Conservation (phyloP, 2,888 invertebrate genomes). For the Pristionchus exspectatus region DNA sequence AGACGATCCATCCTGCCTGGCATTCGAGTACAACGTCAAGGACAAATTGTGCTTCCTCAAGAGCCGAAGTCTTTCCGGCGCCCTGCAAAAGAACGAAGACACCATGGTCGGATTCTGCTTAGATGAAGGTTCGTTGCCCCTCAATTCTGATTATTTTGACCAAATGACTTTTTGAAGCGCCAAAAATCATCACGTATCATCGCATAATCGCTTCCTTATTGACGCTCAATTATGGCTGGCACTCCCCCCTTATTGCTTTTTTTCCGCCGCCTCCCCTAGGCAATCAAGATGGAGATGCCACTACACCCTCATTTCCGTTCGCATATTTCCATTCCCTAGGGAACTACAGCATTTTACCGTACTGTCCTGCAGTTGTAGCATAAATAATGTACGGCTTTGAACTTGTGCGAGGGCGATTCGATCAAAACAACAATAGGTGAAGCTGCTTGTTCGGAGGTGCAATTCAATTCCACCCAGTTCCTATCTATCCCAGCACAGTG, state of each 20-base stretch:
- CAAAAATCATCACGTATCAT: not conserved
- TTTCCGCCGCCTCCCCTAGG: not conserved
- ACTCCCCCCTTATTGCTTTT: not conserved
- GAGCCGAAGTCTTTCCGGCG: slow-evolving; percentile 60
- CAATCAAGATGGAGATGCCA: not conserved
- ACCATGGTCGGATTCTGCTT: slow-evolving; percentile 63
- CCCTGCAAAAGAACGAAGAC: slow-evolving; percentile 58
- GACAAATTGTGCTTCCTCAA: slow-evolving; percentile 61
- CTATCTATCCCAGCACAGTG: not conserved
- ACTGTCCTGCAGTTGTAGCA: not conserved
- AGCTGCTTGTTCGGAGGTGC: not conserved
- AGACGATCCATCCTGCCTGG: slow-evolving; percentile 65
- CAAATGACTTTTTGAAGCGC: not conserved
- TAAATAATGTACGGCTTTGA: not conserved
- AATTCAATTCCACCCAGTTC: not conserved
- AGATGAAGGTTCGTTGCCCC: slow-evolving; percentile 61
- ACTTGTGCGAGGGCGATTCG: not conserved
- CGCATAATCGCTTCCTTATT: not conserved
- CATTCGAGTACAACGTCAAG: slow-evolving; percentile 62
- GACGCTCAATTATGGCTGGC: not conserved
- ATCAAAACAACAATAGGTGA: not conserved
- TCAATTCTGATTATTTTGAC: not conserved
- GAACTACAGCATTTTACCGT: not conserved
- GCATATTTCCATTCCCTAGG: not conserved
- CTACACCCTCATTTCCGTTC: not conserved